Percentiles rank a stretch among this genome's conserved stretches.
Evolutionary conservation across 2,888 invertebrate genomes (phyloP).

Genomic region (Athalia rosae): DNA sequence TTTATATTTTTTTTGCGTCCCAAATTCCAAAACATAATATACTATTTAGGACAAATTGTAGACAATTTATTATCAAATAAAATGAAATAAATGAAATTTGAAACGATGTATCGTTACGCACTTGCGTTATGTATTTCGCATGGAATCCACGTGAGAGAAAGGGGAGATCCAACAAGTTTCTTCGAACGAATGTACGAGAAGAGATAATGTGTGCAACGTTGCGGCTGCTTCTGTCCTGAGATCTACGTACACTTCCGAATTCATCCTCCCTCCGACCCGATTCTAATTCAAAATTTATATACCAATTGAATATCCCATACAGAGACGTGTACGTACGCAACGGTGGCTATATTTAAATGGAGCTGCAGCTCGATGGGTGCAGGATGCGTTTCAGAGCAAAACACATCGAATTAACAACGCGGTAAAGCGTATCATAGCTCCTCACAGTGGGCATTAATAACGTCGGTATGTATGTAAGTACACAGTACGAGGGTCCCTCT

Average conservation of each 20-base stretch:
- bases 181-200: too few relatives aligned
- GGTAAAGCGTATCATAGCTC: constrained; percentile 18
- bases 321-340: neutral
- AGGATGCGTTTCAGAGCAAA: neutral
- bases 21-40: constrained; percentile 66
- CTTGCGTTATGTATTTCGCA: neutral
- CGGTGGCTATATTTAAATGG: neutral
- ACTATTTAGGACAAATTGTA: constrained; percentile 72
- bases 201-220: too few relatives aligned
- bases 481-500: neutral
- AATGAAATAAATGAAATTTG: constrained; percentile 70
- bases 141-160: neutral
- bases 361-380: too few relatives aligned
- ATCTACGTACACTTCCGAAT: too few relatives aligned
- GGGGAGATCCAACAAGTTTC: too few relatives aligned
- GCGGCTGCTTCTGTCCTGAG: too few relatives aligned
- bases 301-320: neutral
- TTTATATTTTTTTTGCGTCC: constrained; percentile 61
- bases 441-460: constrained; percentile 34
- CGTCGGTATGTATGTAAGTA: neutral
- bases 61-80: constrained; percentile 73
- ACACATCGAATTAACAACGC: constrained; percentile 18
- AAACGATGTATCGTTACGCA: constrained; percentile 56
- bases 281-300: too few relatives aligned
- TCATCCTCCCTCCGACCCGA: too few relatives aligned